Evolutionary conservation across 2,113 vertebrate genomes (phyloP).

Genomic region (human): DNA sequence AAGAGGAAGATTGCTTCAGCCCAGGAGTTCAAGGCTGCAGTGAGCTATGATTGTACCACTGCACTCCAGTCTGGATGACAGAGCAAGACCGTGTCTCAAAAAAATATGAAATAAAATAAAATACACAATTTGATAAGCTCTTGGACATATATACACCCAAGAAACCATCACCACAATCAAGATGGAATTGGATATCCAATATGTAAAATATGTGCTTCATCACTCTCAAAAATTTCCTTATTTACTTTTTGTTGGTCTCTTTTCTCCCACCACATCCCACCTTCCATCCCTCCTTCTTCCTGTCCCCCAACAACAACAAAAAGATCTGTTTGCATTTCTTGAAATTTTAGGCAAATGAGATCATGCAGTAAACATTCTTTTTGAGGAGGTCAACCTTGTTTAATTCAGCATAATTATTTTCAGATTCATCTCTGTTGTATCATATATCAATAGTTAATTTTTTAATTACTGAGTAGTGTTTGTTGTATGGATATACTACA

Average conservation of each 20-base stretch:
- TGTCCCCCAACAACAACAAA: neutral
- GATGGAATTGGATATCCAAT: neutral
- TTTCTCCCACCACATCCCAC: neutral
- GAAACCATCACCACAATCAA: neutral
- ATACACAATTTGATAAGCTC: neutral
- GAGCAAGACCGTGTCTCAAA: no score
- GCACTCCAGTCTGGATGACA: no score
- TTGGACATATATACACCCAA: neutral
- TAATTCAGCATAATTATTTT: constrained; percentile 24
- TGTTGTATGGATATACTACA: neutral
- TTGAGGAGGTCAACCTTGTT: neutral
- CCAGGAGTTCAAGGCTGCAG: no score
- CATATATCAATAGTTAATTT: neutral
- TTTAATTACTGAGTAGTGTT: neutral
- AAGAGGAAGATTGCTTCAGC: no score
- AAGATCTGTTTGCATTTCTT: neutral
- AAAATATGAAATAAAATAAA: no score
- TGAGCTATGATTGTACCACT: no score
- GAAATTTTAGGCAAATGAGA: neutral
- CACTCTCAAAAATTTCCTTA: neutral
- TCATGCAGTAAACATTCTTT: neutral
- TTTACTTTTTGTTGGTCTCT: neutral
- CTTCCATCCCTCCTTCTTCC: neutral
- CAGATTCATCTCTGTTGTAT: neutral
- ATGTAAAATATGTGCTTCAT: neutral